phyloP scores from a whole-genome alignment of 2,797 vertebrate genomes.

The Typhlichthys eigenmanni region DNA sequence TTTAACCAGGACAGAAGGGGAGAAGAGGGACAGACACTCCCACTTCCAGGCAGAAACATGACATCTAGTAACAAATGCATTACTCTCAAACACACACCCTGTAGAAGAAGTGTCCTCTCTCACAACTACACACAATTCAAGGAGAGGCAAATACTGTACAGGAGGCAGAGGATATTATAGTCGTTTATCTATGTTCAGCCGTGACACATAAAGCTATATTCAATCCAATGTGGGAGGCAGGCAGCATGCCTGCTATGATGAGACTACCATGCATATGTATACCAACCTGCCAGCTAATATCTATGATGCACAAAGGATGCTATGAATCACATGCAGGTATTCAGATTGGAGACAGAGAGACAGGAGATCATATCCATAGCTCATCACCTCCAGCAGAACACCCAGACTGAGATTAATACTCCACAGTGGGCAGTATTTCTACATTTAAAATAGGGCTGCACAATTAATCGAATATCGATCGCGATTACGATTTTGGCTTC shows the following conservation, averaged over 20 bases:
- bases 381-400: not conserved
- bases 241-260: constrained; percentile 42
- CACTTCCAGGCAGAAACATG: constrained; percentile 5
- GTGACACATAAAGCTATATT: constrained; percentile 25
- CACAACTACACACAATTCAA: constrained; percentile 1
- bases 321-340: constrained; percentile 45
- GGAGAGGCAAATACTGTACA: not conserved
- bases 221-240: constrained; percentile 39
- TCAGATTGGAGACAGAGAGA: constrained; percentile 26
- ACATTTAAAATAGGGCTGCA: not conserved
- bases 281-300: constrained; percentile 53
- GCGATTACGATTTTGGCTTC: too few species aligned
- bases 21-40: constrained; percentile 3
- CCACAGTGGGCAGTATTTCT: not conserved
- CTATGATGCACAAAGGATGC: constrained; percentile 47
- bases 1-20: constrained; percentile 10
- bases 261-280: constrained; percentile 39
- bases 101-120: not conserved
- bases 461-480: too few species aligned
- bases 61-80: constrained; percentile 22
- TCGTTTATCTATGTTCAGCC: constrained; percentile 10
- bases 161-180: not conserved
- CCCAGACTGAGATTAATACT: constrained; percentile 11
- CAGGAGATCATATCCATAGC: constrained; percentile 6
- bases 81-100: constrained; percentile 5